Conservation (phyloP, 2,113 vertebrate species). For the Aptenodytes forsteri region DNA sequence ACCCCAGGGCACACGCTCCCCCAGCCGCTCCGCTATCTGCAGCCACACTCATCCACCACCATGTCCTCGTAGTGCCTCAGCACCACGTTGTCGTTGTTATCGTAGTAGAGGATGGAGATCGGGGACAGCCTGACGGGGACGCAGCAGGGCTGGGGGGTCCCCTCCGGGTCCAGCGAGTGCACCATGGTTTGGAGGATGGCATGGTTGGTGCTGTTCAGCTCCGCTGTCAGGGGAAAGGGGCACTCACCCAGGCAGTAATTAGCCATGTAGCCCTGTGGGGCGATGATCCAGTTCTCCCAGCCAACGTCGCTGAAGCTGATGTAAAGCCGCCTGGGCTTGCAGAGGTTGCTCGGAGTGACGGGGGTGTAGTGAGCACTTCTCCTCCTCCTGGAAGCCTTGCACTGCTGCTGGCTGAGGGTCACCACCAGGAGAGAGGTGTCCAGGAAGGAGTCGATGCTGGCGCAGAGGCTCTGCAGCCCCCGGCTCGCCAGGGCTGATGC, state of each 20-base stretch:
- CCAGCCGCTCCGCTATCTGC: conserved; percentile 71
- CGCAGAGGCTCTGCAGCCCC: background rate
- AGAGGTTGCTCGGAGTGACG: conserved; percentile 70
- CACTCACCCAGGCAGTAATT: conserved; percentile 94
- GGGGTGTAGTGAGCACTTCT: conserved; percentile 29
- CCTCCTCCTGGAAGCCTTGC: conserved; percentile 51
- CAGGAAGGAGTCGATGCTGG: conserved; percentile 39
- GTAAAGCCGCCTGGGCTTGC: conserved; percentile 87
- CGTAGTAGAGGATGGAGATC: conserved; percentile 95
- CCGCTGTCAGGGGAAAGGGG: conserved; percentile 83
- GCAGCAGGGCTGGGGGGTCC: conserved; percentile 88
- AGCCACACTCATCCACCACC: conserved; percentile 95
- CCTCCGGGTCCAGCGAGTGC: conserved; percentile 82
- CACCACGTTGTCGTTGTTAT: conserved; percentile 94
- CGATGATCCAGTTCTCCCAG: conserved; percentile 97
- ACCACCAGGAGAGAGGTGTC: conserved; percentile 81
- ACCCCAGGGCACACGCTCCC: fast-evolving
- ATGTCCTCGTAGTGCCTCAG: conserved; percentile 94
- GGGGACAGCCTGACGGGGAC: conserved; percentile 89
- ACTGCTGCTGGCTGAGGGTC: conserved; percentile 81
- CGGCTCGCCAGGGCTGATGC: fast-evolving
- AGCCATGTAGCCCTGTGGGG: conserved; percentile 91
- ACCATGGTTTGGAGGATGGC: conserved; percentile 92
- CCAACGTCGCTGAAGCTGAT: conserved; percentile 93
- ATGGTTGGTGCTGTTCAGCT: conserved; percentile 91